Percentiles rank a stretch among this genome's conserved stretches.
Evolutionary conservation across 2,888 invertebrate species (phyloP).

Genomic region (Catotricha subobsoleta): DNA sequence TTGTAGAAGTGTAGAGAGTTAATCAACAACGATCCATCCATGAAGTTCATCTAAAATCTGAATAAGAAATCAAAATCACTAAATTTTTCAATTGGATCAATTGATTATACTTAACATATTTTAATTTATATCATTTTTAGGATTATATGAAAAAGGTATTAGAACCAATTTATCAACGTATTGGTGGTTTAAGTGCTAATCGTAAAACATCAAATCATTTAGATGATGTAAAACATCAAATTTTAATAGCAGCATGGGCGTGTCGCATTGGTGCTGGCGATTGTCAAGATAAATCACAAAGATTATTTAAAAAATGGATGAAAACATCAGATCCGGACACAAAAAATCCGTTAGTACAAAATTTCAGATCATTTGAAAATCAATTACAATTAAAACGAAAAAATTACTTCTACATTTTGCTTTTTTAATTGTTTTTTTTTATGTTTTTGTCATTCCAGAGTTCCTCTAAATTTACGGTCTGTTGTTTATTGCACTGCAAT

Average conservation of each 20-base stretch:
- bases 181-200: slow-evolving; percentile 37
- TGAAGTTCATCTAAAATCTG: too few species aligned
- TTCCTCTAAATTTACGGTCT: slow-evolving; percentile 50
- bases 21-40: too few species aligned
- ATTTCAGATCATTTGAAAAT: too few species aligned
- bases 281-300: slow-evolving; percentile 40
- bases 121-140: slow-evolving; percentile 23
- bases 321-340: slow-evolving; percentile 34
- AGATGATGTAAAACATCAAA: slow-evolving; percentile 43
- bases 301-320: slow-evolving; percentile 45
- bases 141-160: slow-evolving; percentile 46
- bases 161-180: slow-evolving; percentile 38
- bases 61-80: too few species aligned
- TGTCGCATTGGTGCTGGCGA: slow-evolving; percentile 44
- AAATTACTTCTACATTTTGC: too few species aligned
- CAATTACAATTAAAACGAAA: too few species aligned
- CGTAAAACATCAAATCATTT: slow-evolving; percentile 33
- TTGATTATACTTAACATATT: background rate
- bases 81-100: too few species aligned
- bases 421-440: too few species aligned
- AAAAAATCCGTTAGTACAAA: slow-evolving; percentile 36
- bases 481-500: slow-evolving; percentile 58
- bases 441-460: too few species aligned
- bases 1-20: too few species aligned
- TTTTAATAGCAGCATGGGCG: slow-evolving; percentile 32